Conservation (phyloP, 2,888 invertebrate species). For the Unio delphinus region DNA sequence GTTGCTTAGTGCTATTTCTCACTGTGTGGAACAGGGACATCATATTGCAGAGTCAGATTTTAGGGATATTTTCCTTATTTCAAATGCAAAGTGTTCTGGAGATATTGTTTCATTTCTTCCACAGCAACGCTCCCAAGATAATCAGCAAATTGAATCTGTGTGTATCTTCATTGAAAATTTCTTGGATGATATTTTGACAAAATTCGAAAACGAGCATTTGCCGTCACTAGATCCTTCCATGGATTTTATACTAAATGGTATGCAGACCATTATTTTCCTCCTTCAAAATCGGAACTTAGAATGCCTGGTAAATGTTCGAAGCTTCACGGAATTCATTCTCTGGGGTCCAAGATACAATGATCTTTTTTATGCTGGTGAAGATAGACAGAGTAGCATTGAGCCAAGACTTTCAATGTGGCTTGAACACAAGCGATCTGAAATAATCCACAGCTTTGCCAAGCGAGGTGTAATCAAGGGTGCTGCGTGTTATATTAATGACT, state of each 20-base stretch:
- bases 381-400: constrained; percentile 44
- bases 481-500: constrained; percentile 52
- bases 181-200: constrained; percentile 42
- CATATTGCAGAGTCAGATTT: constrained; percentile 58
- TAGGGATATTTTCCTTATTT: constrained; percentile 54
- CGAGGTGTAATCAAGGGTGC: constrained; percentile 33
- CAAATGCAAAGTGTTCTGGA: constrained; percentile 50
- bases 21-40: constrained; percentile 60
- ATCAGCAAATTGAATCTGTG: constrained; percentile 56
- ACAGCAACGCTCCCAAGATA: constrained; percentile 54
- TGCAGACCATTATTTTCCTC: constrained; percentile 47
- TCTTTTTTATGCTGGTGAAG: constrained; percentile 27
- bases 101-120: constrained; percentile 54
- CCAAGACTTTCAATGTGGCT: constrained; percentile 60
- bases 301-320: constrained; percentile 55
- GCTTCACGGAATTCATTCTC: constrained; percentile 57
- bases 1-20: constrained; percentile 61
- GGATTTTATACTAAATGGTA: constrained; percentile 33
- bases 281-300: constrained; percentile 51
- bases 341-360: constrained; percentile 55
- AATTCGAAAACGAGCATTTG: constrained; percentile 28
- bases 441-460: constrained; percentile 53
- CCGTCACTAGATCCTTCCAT: constrained; percentile 27
- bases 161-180: constrained; percentile 55
- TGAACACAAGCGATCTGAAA: constrained; percentile 51